Evolutionary conservation across 1,140 invertebrate genomes (phyloP).

Genomic region (Sipha flava): DNA sequence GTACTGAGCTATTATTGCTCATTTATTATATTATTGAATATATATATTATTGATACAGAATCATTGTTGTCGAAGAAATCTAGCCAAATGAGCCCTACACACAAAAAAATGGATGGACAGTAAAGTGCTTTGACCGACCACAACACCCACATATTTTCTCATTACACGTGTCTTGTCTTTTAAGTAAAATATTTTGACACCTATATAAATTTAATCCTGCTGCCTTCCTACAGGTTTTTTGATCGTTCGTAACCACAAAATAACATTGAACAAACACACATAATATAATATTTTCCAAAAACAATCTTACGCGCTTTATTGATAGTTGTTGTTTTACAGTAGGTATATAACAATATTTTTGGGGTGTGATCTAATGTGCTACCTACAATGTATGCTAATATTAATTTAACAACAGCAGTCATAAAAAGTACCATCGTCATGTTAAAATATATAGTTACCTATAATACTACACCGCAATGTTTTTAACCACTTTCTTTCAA

Average conservation of each 20-base stretch:
- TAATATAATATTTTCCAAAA: not conserved
- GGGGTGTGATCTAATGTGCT: not conserved
- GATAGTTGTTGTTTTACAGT: not conserved
- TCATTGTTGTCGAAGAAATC: not conserved
- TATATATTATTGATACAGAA: not conserved
- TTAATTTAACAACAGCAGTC: not conserved
- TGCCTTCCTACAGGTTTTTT: not conserved
- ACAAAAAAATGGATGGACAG: not conserved
- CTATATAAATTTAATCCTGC: not conserved
- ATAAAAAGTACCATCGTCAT: not conserved
- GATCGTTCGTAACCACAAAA: not conserved
- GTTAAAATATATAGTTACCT: not conserved
- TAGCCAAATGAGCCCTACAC: not conserved
- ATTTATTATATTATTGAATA: too few relatives aligned
- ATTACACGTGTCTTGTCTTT: constrained; percentile 18
- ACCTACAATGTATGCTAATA: not conserved
- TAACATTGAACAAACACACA: not conserved
- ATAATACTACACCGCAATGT: not conserved
- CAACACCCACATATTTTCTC: constrained; percentile 3
- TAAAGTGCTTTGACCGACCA: not conserved
- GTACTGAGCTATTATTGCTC: not conserved
- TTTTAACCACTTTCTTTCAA: not conserved
- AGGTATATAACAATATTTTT: not conserved
- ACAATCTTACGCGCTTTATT: not conserved
- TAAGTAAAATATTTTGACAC: constrained; percentile 7